Percentiles rank a stretch among this genome's conserved stretches.
Evolutionary conservation across 2,888 invertebrate genomes (phyloP).

Genomic region (Rapana venosa): DNA sequence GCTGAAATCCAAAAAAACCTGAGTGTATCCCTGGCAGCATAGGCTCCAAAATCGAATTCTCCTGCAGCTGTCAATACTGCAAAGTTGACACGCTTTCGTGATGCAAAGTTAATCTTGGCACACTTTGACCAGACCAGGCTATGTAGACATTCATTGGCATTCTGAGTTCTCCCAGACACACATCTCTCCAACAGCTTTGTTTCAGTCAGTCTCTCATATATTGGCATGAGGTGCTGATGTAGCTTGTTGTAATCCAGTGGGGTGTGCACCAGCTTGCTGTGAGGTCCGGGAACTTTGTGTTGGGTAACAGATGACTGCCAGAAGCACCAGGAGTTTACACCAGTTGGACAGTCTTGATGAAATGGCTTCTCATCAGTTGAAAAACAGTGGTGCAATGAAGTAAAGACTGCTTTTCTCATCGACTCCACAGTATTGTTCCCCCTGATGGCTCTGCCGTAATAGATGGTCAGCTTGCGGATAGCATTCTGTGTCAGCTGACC

Average conservation of each 20-base stretch:
- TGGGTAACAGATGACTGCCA: not conserved
- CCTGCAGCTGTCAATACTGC: too few relatives aligned
- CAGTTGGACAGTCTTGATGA: slow-evolving; percentile 33
- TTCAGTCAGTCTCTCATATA: too few relatives aligned
- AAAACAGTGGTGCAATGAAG: slow-evolving; percentile 16
- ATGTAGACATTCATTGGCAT: too few relatives aligned
- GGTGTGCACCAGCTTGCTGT: slow-evolving; percentile 17
- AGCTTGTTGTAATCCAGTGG: slow-evolving; percentile 16
- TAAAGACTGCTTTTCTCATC: slow-evolving; percentile 36
- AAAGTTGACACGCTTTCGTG: too few relatives aligned
- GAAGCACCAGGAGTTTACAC: slow-evolving; percentile 43
- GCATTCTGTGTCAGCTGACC: slow-evolving; percentile 30
- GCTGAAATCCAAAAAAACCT: too few relatives aligned
- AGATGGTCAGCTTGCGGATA: slow-evolving; percentile 24
- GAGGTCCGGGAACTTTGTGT: slow-evolving; percentile 5
- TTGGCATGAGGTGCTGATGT: not conserved
- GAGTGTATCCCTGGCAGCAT: too few relatives aligned
- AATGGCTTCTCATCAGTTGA: slow-evolving; percentile 26
- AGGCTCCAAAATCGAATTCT: too few relatives aligned
- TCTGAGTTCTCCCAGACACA: too few relatives aligned
- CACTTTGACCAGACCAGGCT: too few relatives aligned
- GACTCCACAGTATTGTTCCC: slow-evolving; percentile 30
- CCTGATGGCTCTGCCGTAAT: slow-evolving; percentile 13
- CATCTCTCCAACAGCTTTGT: too few relatives aligned
- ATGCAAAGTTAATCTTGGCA: too few relatives aligned